phyloP scores from a whole-genome alignment of 2,797 vertebrate genomes.

The Enteromius anoplus region DNA sequence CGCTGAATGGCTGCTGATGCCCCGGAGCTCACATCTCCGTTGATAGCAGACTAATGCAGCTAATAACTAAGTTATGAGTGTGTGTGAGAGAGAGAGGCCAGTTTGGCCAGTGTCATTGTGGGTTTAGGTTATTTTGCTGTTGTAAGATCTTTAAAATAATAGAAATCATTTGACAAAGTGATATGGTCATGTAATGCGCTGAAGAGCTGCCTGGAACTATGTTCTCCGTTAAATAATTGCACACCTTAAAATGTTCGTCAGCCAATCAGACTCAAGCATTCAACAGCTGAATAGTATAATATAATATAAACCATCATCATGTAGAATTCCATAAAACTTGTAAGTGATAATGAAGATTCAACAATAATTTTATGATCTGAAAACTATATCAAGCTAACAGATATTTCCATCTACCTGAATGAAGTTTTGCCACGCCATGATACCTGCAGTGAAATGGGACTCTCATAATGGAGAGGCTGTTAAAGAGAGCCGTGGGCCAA shows the following conservation, averaged over 20 bases:
- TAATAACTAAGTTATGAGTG: too few relatives aligned
- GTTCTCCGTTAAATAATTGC: neutral
- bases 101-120: too few relatives aligned
- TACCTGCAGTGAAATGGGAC: conserved; percentile 53
- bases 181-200: too few relatives aligned
- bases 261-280: neutral
- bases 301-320: neutral
- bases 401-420: neutral
- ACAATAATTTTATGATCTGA: neutral
- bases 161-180: too few relatives aligned
- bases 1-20: neutral
- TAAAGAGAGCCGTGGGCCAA: conserved; percentile 61
- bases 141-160: too few relatives aligned
- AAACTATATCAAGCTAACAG: neutral
- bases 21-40: neutral
- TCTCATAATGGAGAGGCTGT: conserved; percentile 64
- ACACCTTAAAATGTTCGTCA: neutral
- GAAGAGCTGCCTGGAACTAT: too few relatives aligned
- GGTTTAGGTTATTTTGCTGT: too few relatives aligned
- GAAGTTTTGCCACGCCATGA: conserved; percentile 50
- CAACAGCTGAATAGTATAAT: neutral
- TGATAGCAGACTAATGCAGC: too few relatives aligned
- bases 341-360: neutral
- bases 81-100: too few relatives aligned
- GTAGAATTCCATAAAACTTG: neutral